Base-by-base conservation (phyloP, 2,797 vertebrate species). In the Enteromius mattozi region DNA sequence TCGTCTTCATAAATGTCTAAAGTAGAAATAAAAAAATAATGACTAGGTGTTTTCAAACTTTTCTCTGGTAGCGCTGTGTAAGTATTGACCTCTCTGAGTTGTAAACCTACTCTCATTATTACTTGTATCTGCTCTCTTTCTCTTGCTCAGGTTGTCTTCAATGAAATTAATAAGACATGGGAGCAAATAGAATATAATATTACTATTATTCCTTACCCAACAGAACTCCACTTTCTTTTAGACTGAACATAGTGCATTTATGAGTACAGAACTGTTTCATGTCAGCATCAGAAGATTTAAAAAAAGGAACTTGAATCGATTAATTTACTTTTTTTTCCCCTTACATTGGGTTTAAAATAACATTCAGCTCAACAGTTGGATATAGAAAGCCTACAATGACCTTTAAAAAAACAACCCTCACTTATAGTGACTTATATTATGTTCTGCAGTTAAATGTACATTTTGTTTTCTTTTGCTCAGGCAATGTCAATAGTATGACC, bases 191-290 rank as follows among this genome's bases (percentile, higher is more conserved):
- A 77, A 40, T 13, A 16, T 37, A 2, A 59, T 27, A 59, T 56
- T 27, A 24, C 51, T 40, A 24, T 40, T 59, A 40, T 75, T 35
- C 19, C 21, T 35, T 75, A 54, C 19, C 10, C 71, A 35, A 3
- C 9, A 74, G 71, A 74, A 51, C 24, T 33, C 42, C 71, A 74
- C 9, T 74, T 74, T 74, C 45, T 51, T 33, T 51, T 35, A 21
- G 17, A 75, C 19, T 3, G 13, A 54, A 14, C 10, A 3, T 6
- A 51, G 47, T 13, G 9, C 17, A 74, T 51, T 51, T 13, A 75
- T 35, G 19, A 35, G 47, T 74, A 51, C 33, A 33, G 71, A 14
- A 10, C 7, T 75, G 30, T 75, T 75, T 35, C 49, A n/a, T n/a
- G 19, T 33, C 2, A 33, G 6, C 49, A 75, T 54, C 72, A 75